Evolutionary conservation across 2,113 vertebrate genomes (phyloP), one percentile per base, ranked within the genome.

Genomic region (Nerophis ophidion): DNA sequence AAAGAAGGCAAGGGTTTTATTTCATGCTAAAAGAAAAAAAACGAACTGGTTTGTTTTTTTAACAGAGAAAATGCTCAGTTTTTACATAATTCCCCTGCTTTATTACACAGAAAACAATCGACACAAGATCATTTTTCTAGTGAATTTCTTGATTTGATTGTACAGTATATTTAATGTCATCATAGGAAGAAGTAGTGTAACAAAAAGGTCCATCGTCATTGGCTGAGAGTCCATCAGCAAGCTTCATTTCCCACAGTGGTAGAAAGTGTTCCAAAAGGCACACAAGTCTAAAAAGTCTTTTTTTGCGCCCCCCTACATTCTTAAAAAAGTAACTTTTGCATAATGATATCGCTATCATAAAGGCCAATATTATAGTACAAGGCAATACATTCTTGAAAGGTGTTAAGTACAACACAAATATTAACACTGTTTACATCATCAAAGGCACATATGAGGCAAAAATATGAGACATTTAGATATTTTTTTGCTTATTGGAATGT

Each of bases 401-500:
- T n/a, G 50, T 57, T 57, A 68, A 70, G 70, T 59, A 54, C 15
- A 4, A 65, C 68, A 67, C 65, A 77, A 75, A 75, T 67, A 73
- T 79, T 83, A 91, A 89, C 88, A 91, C 88, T 87, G 88, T 82
- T 84, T 79, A 71, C 66, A 84, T 65, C 75, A 44, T 26, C 26
- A 81, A 88, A 88, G 86, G 82, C 88, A 89, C 89, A 88, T 88
- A 10, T 76, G 66, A 74, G 63, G 58, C 69, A 67, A 75, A 26
- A 62, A 73, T 54, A 26, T 45, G 42, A 77, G 40, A 62, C 63
- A 67, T 57, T 77, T 19, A 38, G 48, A 61, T 35, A 4, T 59
- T 86, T 88, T 87, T 76, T 55, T 34, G 74, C 74, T 82, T 50
- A 26, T 8, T 7, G 12, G 19, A 17, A 35, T 8, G 9, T 8